phyloP scores from a whole-genome alignment of 2,888 invertebrate species.

The Lithosia quadra region DNA sequence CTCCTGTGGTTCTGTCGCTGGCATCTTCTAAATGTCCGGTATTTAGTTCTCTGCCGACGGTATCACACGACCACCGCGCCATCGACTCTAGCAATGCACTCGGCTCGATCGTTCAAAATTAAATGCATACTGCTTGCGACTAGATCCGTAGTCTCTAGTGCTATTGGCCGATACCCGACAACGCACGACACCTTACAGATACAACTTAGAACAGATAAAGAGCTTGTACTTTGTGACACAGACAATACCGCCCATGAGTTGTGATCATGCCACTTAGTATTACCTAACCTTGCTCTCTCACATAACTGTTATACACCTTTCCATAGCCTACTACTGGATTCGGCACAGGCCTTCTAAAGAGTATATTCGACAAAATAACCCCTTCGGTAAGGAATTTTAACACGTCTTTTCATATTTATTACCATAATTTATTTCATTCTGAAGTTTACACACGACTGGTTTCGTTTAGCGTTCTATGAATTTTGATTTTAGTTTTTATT shows the following conservation, averaged over 20 bases:
- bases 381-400: conserved; percentile 88
- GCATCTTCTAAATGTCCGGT: conserved; percentile 81
- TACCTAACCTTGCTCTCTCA: conserved; percentile 84
- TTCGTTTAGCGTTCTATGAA: conserved; percentile 72
- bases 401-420: conserved; percentile 81
- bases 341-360: conserved; percentile 88
- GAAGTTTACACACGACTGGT: conserved; percentile 69
- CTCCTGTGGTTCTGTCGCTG: conserved; percentile 85
- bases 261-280: conserved; percentile 79
- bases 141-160: conserved; percentile 86
- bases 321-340: conserved; percentile 87
- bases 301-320: conserved; percentile 87
- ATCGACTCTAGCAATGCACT: conserved; percentile 83
- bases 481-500: conserved; percentile 69
- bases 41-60: conserved; percentile 77
- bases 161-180: conserved; percentile 85
- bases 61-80: conserved; percentile 81
- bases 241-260: conserved; percentile 80
- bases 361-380: conserved; percentile 88
- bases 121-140: conserved; percentile 86
- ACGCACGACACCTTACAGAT: conserved; percentile 85
- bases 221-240: conserved; percentile 87
- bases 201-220: conserved; percentile 84
- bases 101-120: conserved; percentile 84
- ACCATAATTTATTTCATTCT: conserved; percentile 73